Evolutionary conservation across 1,140 invertebrate genomes (phyloP).

Genomic region (Nymphalis io): DNA sequence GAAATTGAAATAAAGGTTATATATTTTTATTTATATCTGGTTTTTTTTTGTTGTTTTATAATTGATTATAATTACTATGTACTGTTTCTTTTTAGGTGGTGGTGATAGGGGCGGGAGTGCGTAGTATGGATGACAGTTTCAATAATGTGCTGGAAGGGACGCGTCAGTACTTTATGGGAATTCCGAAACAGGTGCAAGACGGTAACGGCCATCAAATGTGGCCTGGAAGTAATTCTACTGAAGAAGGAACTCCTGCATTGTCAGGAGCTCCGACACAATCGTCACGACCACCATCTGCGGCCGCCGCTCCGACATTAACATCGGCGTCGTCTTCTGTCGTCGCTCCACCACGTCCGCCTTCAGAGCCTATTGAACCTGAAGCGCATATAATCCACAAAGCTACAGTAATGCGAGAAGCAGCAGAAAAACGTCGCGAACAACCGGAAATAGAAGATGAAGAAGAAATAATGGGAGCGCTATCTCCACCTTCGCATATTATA

Average conservation of each 20-base stretch:
- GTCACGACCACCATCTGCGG: conserved; percentile 68
- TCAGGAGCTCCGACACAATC: conserved; percentile 63
- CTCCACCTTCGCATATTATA: conserved; percentile 75
- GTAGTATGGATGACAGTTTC: conserved; percentile 87
- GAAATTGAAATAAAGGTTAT: too few species aligned
- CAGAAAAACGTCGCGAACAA: conserved; percentile 76
- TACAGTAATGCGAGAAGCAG: conserved; percentile 79
- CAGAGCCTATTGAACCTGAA: conserved; percentile 73
- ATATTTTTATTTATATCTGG: too few species aligned
- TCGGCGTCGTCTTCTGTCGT: conserved; percentile 51
- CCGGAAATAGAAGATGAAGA: conserved; percentile 74
- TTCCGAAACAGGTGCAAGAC: conserved; percentile 82
- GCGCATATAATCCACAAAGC: conserved; percentile 79
- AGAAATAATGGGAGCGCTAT: conserved; percentile 62
- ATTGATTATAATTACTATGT: not conserved
- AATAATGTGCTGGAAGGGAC: conserved; percentile 90
- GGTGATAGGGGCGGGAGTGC: conserved; percentile 50
- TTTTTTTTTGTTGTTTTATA: too few species aligned
- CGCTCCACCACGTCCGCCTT: conserved; percentile 64
- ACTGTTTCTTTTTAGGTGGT: conserved; percentile 54
- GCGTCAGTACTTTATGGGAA: conserved; percentile 89
- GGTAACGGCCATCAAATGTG: conserved; percentile 67
- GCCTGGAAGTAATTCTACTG: conserved; percentile 65
- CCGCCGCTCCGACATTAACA: conserved; percentile 66
- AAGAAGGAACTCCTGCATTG: conserved; percentile 74